These are phyloP conservation scores for Noturus placidus DNA, from an alignment of 2,113 vertebrate species.

Conservation along the genomic window DNA sequence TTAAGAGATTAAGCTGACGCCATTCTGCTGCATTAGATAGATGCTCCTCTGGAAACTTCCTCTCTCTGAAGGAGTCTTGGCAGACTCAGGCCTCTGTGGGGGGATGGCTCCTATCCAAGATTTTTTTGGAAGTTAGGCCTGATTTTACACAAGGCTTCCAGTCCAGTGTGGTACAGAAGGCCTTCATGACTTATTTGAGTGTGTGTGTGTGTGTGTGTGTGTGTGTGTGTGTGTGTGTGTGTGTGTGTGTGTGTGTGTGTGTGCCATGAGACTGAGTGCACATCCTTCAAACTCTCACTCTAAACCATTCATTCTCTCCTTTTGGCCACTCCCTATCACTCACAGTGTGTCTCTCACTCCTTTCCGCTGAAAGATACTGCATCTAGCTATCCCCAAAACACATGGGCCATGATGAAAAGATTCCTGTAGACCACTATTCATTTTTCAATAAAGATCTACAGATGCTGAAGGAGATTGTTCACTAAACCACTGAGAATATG, in stretches of 20 bases:
- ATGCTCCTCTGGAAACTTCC: slow-evolving; percentile 45
- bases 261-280: slow-evolving; percentile 1
- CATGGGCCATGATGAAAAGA: slow-evolving; percentile 6
- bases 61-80: slow-evolving; percentile 22
- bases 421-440: slow-evolving; percentile 11
- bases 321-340: slow-evolving; percentile 12
- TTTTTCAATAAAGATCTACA: slow-evolving; percentile 35
- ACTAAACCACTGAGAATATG: slow-evolving; percentile 16
- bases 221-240: too few species aligned
- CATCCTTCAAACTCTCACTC: slow-evolving; percentile 9
- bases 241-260: neutral
- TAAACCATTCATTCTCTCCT: slow-evolving; percentile 9
- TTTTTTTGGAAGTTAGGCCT: slow-evolving; percentile 1
- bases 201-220: slow-evolving; percentile 1
- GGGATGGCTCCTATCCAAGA: slow-evolving; percentile 28
- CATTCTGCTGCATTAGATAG: slow-evolving; percentile 9
- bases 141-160: slow-evolving; percentile 18
- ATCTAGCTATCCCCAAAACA: neutral
- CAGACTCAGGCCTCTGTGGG: slow-evolving; percentile 8
- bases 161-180: neutral
- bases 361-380: slow-evolving; percentile 18
- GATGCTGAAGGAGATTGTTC: slow-evolving; percentile 6
- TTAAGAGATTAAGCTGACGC: slow-evolving; percentile 28
- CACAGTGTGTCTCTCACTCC: slow-evolving; percentile 4
- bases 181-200: slow-evolving; percentile 14